These are phyloP conservation scores for Bubalus kerabau DNA, from an alignment of 2,113 vertebrate species.

Conservation along the genomic window DNA sequence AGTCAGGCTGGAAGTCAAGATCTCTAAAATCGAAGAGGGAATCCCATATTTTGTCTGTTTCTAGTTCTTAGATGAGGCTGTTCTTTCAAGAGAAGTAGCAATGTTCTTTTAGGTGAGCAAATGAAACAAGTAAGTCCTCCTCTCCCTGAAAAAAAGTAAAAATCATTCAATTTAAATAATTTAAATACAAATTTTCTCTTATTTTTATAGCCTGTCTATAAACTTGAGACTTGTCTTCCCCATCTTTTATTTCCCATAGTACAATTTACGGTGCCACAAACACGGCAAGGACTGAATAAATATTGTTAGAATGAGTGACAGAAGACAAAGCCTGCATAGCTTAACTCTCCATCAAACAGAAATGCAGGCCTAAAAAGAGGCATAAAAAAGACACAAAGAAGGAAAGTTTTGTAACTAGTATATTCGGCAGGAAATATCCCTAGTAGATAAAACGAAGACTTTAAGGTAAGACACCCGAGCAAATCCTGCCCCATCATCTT, in stretches of 20 bases:
- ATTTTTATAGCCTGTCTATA: background rate
- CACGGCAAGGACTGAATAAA: background rate
- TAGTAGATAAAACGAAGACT: background rate
- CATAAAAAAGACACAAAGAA: background rate
- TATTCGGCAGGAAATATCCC: background rate
- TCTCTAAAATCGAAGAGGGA: background rate
- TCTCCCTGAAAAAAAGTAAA: background rate
- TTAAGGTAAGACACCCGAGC: background rate
- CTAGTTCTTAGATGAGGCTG: background rate
- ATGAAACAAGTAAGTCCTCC: background rate
- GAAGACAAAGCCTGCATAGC: background rate
- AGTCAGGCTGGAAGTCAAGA: conserved; percentile 10
- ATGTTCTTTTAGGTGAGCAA: conserved; percentile 16
- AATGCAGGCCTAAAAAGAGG: background rate
- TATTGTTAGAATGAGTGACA: background rate
- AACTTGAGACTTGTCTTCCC: background rate
- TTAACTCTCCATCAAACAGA: background rate
- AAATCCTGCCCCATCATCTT: background rate
- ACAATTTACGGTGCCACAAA: background rate
- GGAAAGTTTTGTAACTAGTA: background rate
- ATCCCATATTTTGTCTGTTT: conserved; percentile 2
- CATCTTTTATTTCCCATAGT: background rate
- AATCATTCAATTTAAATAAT: conserved; percentile 15
- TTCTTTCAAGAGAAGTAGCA: background rate
- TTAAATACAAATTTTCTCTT: background rate